Conservation (phyloP, 2,113 vertebrate genomes). For the Apodemus speciosus region DNA sequence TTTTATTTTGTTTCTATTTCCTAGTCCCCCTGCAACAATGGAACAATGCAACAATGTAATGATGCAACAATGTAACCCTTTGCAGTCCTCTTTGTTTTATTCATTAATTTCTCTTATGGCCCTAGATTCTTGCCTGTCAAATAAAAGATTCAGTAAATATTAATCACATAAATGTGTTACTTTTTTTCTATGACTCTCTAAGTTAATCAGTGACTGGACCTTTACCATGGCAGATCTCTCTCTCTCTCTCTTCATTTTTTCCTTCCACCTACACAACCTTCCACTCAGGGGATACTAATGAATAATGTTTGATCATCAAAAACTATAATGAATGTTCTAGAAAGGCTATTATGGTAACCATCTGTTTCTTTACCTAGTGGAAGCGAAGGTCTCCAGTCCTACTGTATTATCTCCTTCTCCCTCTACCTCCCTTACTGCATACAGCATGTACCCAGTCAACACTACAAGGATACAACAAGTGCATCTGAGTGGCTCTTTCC, state of each 20-base stretch:
- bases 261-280: background rate
- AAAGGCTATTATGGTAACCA: background rate
- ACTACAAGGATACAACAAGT: background rate
- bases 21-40: background rate
- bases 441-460: background rate
- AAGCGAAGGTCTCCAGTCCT: background rate
- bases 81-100: background rate
- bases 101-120: background rate
- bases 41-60: too few relatives aligned
- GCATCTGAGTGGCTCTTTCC: background rate
- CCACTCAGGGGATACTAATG: background rate
- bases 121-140: background rate
- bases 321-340: background rate
- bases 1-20: background rate
- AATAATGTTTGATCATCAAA: background rate
- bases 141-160: background rate
- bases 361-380: background rate
- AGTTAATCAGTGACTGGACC: background rate
- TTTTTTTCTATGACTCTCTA: background rate
- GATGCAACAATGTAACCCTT: too few relatives aligned
- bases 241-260: background rate
- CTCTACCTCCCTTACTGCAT: too few relatives aligned
- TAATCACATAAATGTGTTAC: background rate
- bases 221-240: background rate
- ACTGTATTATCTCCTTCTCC: background rate